phyloP scores from a whole-genome alignment of 2,888 invertebrate genomes.

The Camponotus fellah region DNA sequence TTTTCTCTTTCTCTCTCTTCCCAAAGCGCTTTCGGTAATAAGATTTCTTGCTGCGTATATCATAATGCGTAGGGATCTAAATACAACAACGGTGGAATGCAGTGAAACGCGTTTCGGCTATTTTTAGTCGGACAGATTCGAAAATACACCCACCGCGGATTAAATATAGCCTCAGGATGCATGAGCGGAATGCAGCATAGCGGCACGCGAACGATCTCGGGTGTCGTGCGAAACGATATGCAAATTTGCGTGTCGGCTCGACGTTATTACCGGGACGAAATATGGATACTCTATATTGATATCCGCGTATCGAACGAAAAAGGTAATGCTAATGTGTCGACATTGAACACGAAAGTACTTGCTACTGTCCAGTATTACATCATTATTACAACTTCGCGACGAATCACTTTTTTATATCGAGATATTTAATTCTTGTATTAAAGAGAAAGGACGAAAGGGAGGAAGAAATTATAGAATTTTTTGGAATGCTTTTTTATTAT shows the following conservation, averaged over 20 bases:
- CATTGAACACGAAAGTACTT: neutral
- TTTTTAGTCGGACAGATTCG: constrained; percentile 76
- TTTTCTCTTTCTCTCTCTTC: no score
- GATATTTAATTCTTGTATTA: neutral
- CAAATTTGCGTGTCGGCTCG: constrained; percentile 48
- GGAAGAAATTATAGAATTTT: neutral
- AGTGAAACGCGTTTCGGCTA: constrained; percentile 74
- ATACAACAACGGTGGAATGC: constrained; percentile 79
- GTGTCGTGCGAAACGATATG: constrained; percentile 57
- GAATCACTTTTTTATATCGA: neutral
- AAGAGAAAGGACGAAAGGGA: neutral
- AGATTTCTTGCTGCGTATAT: neutral
- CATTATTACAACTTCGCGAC: neutral
- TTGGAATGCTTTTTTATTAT: neutral
- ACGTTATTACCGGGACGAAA: neutral
- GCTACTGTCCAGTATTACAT: neutral
- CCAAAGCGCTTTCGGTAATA: neutral
- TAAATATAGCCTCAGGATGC: constrained; percentile 76
- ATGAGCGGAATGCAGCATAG: constrained; percentile 69
- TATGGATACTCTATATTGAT: neutral
- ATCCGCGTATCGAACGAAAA: neutral
- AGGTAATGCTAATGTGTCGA: neutral
- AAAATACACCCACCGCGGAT: constrained; percentile 77
- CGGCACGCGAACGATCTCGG: constrained; percentile 65
- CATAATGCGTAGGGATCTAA: constrained; percentile 64